Evolutionary conservation across 2,797 vertebrate genomes (phyloP).

Genomic region (Rhodeus uyekii): DNA sequence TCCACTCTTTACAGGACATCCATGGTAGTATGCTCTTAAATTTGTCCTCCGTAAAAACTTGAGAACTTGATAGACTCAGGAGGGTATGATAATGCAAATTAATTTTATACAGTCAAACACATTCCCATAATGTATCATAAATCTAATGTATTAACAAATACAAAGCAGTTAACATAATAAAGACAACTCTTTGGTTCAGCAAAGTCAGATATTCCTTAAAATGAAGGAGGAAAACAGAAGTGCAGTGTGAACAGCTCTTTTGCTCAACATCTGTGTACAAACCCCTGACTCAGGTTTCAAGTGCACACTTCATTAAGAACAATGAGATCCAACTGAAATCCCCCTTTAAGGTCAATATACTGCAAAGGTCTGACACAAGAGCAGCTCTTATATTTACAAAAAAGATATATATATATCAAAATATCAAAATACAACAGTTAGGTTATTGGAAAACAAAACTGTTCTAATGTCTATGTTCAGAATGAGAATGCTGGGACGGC

Average conservation of each 20-base stretch:
- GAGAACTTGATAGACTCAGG: no score
- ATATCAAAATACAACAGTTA: neutral
- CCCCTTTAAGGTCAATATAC: neutral
- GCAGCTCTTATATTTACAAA: neutral
- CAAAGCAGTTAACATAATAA: neutral
- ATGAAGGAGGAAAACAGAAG: neutral
- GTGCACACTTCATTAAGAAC: constrained; percentile 63
- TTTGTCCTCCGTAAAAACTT: no score
- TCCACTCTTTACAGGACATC: neutral
- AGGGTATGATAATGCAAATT: neutral
- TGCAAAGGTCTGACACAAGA: neutral
- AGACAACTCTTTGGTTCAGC: neutral
- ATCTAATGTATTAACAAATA: neutral
- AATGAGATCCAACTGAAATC: neutral
- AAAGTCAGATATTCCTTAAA: neutral
- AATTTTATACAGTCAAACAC: neutral
- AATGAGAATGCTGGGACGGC: constrained; percentile 16
- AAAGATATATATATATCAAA: neutral
- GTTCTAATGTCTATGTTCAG: neutral
- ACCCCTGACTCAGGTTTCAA: constrained; percentile 56
- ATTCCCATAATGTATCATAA: neutral
- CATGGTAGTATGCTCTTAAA: no score
- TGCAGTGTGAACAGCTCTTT: neutral
- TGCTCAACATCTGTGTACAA: constrained; percentile 55
- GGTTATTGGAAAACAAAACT: neutral